Percentiles rank a stretch among this genome's conserved stretches.
phyloP scores from a whole-genome alignment of 1,140 invertebrate genomes.

The Manduca sexta region DNA sequence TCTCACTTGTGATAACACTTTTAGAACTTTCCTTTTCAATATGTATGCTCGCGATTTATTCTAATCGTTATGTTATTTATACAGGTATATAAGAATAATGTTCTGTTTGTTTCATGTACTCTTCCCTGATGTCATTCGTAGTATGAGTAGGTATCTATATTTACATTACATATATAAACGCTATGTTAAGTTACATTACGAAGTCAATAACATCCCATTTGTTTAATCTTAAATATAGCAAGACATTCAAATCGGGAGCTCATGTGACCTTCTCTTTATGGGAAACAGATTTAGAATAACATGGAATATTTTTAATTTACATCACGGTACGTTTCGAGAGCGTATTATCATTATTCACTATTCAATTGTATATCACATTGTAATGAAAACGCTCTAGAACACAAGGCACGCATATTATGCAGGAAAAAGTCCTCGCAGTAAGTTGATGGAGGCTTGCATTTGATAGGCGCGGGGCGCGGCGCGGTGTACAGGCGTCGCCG shows the following conservation, averaged over 20 bases:
- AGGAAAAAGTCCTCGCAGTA: conserved; percentile 10
- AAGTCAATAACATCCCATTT: conserved; percentile 5
- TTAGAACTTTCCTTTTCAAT: too few species aligned
- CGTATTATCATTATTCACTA: conserved; percentile 22
- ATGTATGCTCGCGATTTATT: too few species aligned
- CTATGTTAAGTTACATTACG: conserved; percentile 2
- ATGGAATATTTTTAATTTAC: conserved; percentile 28
- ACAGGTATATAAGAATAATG: conserved; percentile 11
- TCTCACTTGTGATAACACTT: too few species aligned
- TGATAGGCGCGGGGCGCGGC: not conserved
- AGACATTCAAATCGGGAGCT: conserved; percentile 6
- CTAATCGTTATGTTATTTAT: too few species aligned
- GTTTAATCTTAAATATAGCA: conserved; percentile 18
- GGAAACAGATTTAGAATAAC: conserved; percentile 22
- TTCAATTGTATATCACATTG: conserved; percentile 11
- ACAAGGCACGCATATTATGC: not conserved
- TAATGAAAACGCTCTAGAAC: conserved; percentile 3
- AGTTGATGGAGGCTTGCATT: conserved; percentile 6
- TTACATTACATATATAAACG: conserved; percentile 17
- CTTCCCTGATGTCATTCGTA: conserved; percentile 47
- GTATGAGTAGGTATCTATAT: conserved; percentile 55
- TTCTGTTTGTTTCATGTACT: conserved; percentile 65
- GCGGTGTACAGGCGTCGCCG: too few species aligned
- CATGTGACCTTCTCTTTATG: conserved; percentile 19
- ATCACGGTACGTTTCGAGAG: conserved; percentile 17